These are phyloP conservation scores for Stenurella melanura DNA, from an alignment of 2,888 invertebrate genomes.

Conservation along the genomic window DNA sequence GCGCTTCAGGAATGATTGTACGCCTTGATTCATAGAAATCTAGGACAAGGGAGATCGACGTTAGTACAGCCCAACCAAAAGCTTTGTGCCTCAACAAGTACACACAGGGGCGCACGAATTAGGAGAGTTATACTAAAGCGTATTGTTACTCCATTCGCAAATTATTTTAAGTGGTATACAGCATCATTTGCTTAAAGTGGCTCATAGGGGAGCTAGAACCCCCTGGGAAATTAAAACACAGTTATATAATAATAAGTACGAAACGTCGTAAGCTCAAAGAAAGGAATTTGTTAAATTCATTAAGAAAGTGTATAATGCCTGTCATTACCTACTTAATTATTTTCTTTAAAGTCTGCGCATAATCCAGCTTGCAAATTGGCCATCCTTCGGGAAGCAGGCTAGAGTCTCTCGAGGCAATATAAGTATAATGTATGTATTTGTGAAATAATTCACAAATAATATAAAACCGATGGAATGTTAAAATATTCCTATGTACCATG, in stretches of 20 bases:
- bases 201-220: background rate
- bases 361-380: too few relatives aligned
- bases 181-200: background rate
- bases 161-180: background rate
- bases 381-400: too few relatives aligned
- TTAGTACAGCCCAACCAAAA: constrained; percentile 25
- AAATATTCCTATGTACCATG: too few relatives aligned
- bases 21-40: constrained; percentile 31
- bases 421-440: too few relatives aligned
- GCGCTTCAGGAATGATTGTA: constrained; percentile 31
- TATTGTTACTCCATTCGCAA: background rate
- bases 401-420: too few relatives aligned
- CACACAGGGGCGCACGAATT: constrained; percentile 24
- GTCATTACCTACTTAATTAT: too few relatives aligned
- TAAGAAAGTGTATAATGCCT: too few relatives aligned
- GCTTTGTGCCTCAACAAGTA: constrained; percentile 29
- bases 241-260: background rate
- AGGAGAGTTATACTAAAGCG: background rate
- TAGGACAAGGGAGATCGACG: constrained; percentile 30
- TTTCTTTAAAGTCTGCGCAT: too few relatives aligned
- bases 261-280: background rate
- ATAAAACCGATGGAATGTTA: too few relatives aligned
- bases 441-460: too few relatives aligned
- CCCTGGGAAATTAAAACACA: background rate
- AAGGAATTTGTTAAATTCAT: too few relatives aligned